Evolutionary conservation across 2,113 vertebrate genomes (phyloP).

Genomic region (Ophthalmotilapia sp.): DNA sequence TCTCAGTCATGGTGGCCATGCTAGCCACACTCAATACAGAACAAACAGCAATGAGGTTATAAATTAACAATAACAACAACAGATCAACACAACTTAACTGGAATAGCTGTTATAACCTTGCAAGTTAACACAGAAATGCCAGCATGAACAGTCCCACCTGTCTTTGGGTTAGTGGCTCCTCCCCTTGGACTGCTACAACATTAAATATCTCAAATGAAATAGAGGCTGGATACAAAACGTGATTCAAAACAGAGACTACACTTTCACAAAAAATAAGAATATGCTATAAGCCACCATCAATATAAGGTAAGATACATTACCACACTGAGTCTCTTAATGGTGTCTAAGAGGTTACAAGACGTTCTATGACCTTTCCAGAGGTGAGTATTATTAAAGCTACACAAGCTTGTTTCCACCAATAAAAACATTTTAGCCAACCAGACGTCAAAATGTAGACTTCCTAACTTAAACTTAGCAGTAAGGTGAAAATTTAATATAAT

Average conservation of each 20-base stretch:
- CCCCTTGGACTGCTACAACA: background rate
- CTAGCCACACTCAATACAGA: background rate
- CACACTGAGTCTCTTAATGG: accelerated
- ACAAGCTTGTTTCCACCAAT: background rate
- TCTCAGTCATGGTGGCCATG: background rate
- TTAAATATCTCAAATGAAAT: background rate
- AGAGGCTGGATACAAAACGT: background rate
- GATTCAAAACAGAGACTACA: background rate
- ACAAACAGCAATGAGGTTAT: background rate
- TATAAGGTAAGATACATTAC: background rate
- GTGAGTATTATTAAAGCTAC: background rate
- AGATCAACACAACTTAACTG: background rate
- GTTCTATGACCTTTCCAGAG: background rate
- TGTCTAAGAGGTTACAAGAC: background rate
- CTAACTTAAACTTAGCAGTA: background rate
- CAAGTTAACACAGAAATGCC: accelerated
- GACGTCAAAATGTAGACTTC: background rate
- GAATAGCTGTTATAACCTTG: background rate
- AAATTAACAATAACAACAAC: background rate
- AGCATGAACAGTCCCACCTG: background rate
- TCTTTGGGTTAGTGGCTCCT: background rate
- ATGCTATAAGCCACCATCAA: background rate
- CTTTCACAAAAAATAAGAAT: background rate
- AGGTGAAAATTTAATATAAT: background rate
- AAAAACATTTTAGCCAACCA: background rate